A percentile compares a stretch with the other conserved stretches of the same genome.
Conservation (phyloP, 2,113 vertebrate genomes). For the Hippoglossus stenolepis region DNA sequence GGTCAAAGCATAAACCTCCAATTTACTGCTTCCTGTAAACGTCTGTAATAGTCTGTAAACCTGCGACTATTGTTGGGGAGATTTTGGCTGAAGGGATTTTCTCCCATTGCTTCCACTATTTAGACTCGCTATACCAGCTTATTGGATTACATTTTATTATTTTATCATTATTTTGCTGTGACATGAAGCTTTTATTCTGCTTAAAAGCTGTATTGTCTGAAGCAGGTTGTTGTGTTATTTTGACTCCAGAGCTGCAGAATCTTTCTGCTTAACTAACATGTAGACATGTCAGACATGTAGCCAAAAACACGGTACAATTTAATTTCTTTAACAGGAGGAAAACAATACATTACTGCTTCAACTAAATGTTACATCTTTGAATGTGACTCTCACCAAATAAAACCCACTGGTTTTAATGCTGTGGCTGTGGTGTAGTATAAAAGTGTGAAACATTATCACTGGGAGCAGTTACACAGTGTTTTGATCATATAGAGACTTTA, state of each 20-base stretch:
- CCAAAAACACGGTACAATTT: too few species aligned
- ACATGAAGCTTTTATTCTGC: too few species aligned
- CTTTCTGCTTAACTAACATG: too few species aligned
- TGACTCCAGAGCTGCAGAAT: too few species aligned
- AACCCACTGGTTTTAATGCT: neutral
- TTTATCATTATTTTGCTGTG: too few species aligned
- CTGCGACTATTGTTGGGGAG: neutral
- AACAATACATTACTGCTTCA: neutral
- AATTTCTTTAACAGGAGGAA: neutral
- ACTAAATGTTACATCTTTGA: neutral
- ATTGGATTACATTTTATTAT: too few species aligned
- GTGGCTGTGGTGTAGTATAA: neutral
- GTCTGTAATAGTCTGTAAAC: neutral
- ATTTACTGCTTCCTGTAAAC: neutral
- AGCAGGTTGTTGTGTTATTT: too few species aligned
- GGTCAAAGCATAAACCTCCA: neutral
- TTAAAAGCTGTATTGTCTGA: too few species aligned
- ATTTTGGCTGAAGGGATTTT: too few species aligned
- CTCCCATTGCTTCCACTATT: neutral
- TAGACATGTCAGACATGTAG: too few species aligned
- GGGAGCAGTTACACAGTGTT: neutral
- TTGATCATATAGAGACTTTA: neutral
- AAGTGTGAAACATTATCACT: neutral
- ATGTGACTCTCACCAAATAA: neutral
- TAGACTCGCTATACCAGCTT: too few species aligned